Percentiles rank a stretch among this genome's conserved stretches.
phyloP scores from a whole-genome alignment of 2,113 vertebrate genomes.

The Poeciliopsis retropinna region DNA sequence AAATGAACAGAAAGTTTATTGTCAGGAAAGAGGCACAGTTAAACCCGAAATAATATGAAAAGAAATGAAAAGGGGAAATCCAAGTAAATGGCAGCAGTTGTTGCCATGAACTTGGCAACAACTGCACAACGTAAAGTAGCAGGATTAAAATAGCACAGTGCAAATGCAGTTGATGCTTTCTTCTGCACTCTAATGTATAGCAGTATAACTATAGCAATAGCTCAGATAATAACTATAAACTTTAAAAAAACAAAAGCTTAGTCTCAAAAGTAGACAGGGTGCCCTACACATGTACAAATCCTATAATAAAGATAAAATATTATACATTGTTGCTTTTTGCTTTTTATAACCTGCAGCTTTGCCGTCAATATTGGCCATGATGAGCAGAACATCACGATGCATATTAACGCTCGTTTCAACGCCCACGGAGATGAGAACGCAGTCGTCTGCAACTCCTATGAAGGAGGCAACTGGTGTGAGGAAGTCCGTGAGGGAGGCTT shows the following conservation, averaged over 20 bases:
- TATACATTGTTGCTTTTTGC: neutral
- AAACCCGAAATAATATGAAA: neutral
- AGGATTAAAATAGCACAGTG: neutral
- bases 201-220: neutral
- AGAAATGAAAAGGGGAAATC: neutral
- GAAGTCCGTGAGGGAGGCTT: slow-evolving; percentile 70
- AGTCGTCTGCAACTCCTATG: slow-evolving; percentile 79
- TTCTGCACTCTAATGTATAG: neutral
- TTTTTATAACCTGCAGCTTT: slow-evolving; percentile 63
- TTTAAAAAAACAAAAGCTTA: neutral
- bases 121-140: too few species aligned
- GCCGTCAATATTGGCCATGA: slow-evolving; percentile 71
- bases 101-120: neutral
- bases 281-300: neutral
- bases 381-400: slow-evolving; percentile 70
- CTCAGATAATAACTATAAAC: neutral
- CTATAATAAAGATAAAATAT: neutral
- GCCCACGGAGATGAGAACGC: slow-evolving; percentile 69
- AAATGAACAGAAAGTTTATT: neutral
- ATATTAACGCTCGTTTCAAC: slow-evolving; percentile 79
- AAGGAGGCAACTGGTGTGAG: slow-evolving; percentile 73
- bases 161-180: neutral
- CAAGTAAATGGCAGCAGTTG: neutral
- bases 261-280: neutral
- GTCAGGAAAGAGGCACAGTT: neutral